Base-by-base conservation (phyloP, 2,888 invertebrate species). In the Drosophila mayaguana region DNA sequence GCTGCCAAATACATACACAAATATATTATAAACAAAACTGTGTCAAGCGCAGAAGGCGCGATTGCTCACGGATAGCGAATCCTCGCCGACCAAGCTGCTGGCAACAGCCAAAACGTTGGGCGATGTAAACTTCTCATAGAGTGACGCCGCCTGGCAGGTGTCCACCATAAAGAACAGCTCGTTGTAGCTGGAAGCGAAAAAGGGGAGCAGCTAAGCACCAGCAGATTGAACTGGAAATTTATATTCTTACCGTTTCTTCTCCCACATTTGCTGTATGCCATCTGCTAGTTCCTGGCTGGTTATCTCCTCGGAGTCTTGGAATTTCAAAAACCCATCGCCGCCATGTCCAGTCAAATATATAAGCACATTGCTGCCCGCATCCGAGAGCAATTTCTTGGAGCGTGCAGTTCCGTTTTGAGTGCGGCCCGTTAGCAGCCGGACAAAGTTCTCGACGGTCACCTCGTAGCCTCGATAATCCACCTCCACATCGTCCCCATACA, bases 251-350 rank as follows among this genome's bases (percentile, higher is more conserved):
- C 98, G 95, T 92, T 96, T 95, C 91, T 99, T 99, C 91, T 99
- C 98, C 98, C 98, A 99, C 99, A 99, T 99, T 93, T 99, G 99
- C 92, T 99, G 98, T 62, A 99, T 95, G 20, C 99, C 99, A 95
- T 99, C 99, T 20, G 99, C 99, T 87, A 99, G 93, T 92, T 99
- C 99, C 88, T 98, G 97, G 93, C 97, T 98, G 3, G 99, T 99
- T 25, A 99, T 97, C 93, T 99, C 99, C 91, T 99, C 99, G 0
- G 99, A 98, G 92, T 99, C 99, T 94, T 99, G 99, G 92, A 99
- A 99, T 93, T 99, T 99, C 0, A 99, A 94, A 92, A 99, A 99
- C 0, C 99, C 99, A 94, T 99, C 99, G 20, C 99, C 99, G 7
- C 99, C 99, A 92, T 99, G 99, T 0, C 97, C 95, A 1, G 99